phyloP scores from a whole-genome alignment of 2,888 invertebrate genomes.

The Mimas tiliae region DNA sequence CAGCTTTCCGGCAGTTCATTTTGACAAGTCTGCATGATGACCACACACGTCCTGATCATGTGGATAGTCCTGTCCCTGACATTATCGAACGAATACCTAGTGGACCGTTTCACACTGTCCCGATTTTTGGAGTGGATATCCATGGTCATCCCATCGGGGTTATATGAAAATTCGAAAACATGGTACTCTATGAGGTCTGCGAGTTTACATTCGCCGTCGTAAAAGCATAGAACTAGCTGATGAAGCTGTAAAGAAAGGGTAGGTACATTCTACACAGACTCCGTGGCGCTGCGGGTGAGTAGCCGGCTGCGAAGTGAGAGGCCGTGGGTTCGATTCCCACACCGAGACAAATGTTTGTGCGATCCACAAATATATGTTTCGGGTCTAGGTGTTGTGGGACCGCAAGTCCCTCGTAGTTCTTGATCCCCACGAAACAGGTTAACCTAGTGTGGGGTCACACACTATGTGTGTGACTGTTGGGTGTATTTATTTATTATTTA shows the following conservation, averaged over 20 bases:
- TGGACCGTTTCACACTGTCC: constrained; percentile 37
- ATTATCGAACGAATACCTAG: constrained; percentile 56
- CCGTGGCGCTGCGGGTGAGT: too few species aligned
- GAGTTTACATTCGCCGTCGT: constrained; percentile 58
- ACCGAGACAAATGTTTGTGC: too few species aligned
- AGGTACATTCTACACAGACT: too few species aligned
- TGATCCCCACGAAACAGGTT: too few species aligned
- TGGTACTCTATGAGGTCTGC: constrained; percentile 71
- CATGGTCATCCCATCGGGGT: constrained; percentile 54
- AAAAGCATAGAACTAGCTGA: constrained; percentile 70
- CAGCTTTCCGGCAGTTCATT: constrained; percentile 46
- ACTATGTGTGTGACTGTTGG: too few species aligned
- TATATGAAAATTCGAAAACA: constrained; percentile 67
- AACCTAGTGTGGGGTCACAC: too few species aligned
- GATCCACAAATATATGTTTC: too few species aligned
- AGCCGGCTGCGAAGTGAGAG: too few species aligned
- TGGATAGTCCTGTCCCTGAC: constrained; percentile 53
- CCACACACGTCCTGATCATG: constrained; percentile 56
- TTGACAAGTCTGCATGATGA: constrained; percentile 52
- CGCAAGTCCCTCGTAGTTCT: too few species aligned
- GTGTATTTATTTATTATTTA: too few species aligned
- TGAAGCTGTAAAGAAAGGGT: constrained; percentile 53
- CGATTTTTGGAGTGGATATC: constrained; percentile 52
- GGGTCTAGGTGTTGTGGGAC: too few species aligned
- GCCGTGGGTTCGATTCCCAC: too few species aligned